phyloP scores from a whole-genome alignment of 2,113 vertebrate species.

The Myrmecophaga tridactyla region DNA sequence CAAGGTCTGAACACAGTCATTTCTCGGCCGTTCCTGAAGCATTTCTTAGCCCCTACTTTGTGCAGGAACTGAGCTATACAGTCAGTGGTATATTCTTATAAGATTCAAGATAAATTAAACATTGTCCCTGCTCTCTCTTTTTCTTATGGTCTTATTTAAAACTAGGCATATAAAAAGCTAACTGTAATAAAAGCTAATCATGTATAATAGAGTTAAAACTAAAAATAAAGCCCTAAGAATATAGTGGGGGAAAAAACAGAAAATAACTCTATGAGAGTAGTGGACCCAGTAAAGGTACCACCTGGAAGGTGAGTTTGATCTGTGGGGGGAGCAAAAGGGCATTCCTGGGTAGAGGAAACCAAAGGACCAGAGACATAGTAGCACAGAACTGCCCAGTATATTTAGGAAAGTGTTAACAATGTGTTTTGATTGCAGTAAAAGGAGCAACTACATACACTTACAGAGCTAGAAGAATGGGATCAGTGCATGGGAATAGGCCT shows the following conservation, averaged over 20 bases:
- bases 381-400: not conserved
- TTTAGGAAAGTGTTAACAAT: not conserved
- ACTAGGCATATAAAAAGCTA: not conserved
- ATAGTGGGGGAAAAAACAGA: not conserved
- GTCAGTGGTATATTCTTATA: not conserved
- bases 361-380: fast-evolving
- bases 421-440: not conserved
- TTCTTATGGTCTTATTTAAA: not conserved
- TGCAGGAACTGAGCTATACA: not conserved
- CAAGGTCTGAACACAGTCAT: not conserved
- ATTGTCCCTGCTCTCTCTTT: not conserved
- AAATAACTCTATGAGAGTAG: not conserved
- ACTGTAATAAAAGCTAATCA: not conserved
- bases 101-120: not conserved
- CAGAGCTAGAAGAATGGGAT: not conserved
- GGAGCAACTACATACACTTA: not conserved
- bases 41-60: not conserved
- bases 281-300: not conserved
- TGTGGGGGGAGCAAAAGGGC: not conserved
- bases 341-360: not conserved
- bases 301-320: not conserved
- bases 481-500: not conserved
- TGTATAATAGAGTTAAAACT: not conserved
- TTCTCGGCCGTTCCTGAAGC: not conserved
- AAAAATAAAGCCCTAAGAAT: not conserved